A percentile compares a stretch with the other conserved stretches of the same genome.
These are phyloP conservation scores for Osmerus mordax DNA, from an alignment of 2,113 vertebrate species.

Conservation along the genomic window DNA sequence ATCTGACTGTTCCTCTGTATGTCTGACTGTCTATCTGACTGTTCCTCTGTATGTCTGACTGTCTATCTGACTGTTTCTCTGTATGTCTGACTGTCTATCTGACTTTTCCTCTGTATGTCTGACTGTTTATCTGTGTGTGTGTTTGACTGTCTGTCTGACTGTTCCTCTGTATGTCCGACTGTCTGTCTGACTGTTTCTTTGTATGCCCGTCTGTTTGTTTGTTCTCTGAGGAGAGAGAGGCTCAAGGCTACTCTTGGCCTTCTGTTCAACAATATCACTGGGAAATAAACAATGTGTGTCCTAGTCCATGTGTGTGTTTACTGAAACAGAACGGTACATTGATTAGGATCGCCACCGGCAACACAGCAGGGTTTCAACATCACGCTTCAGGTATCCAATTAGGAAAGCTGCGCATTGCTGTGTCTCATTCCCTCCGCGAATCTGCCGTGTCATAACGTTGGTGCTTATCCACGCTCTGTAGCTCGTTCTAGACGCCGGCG, in stretches of 20 bases:
- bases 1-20: background rate
- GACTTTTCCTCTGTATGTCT: background rate
- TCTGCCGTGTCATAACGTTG: too few relatives aligned
- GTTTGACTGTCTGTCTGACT: background rate
- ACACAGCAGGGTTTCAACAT: background rate
- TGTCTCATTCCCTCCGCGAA: too few relatives aligned
- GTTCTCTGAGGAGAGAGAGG: background rate
- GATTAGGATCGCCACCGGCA: background rate
- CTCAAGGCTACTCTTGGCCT: background rate
- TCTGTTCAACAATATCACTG: slow-evolving; percentile 5
- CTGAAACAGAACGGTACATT: background rate
- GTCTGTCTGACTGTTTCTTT: background rate
- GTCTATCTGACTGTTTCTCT: background rate
- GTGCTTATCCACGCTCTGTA: too few relatives aligned
- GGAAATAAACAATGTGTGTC: slow-evolving; percentile 1
- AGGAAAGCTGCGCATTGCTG: too few relatives aligned
- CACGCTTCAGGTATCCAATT: background rate
- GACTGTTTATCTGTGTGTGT: background rate
- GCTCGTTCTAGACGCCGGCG: too few relatives aligned
- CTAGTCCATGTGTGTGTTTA: background rate
- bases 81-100: background rate
- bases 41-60: background rate
- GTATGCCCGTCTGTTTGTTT: background rate
- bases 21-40: background rate
- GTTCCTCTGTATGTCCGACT: background rate